Evolutionary conservation across 2,797 vertebrate genomes (phyloP), one percentile per base, ranked within the genome.

Genomic region (Iguana delicatissima): DNA sequence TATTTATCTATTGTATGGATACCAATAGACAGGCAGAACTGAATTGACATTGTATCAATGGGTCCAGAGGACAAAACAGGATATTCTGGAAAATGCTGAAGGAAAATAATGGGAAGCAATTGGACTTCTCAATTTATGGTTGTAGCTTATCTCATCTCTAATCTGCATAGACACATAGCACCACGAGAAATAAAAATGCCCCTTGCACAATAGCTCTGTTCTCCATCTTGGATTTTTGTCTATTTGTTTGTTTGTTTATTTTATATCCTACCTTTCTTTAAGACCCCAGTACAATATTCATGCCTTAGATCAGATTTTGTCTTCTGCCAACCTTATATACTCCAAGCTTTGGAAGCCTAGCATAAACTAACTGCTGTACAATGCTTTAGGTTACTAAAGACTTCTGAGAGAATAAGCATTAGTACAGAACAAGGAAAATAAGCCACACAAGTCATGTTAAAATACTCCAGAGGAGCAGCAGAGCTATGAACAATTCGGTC

Each of bases 401-500:
- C 6, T 84, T 74, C 24, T 46, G 29, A 6, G 46, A 73, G 6
- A 79, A 64, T 3, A 89, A 22, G 16, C 90, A 81, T 86, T 18
- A 82, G 35, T 35, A 4, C 5, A 46, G 83, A 80, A 89, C 91
- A 84, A 42, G 29, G 57, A 32, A 57, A 85, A 42, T 32, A 35
- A 52, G 42, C 29, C 20, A 67, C 35, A 42, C 35, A 0, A 0
- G 1, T 29, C 32, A 82, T 91, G 88, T 86, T 46, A 89, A 85
- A 80, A 80, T 59, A 38, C 20, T 85, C 4, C 81, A 22, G 92
- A 90, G 82, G n/a, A 24, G 81, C 14, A 50, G 59, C 29, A 52
- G 46, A 89, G 50, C 67, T 73, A 89, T 95, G 62, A 87, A 46
- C 55, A 81, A 84, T 38, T 42, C 24, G 90, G 83, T 91, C 67